Conservation (phyloP, 2,888 invertebrate genomes). For the Pammene aurita region DNA sequence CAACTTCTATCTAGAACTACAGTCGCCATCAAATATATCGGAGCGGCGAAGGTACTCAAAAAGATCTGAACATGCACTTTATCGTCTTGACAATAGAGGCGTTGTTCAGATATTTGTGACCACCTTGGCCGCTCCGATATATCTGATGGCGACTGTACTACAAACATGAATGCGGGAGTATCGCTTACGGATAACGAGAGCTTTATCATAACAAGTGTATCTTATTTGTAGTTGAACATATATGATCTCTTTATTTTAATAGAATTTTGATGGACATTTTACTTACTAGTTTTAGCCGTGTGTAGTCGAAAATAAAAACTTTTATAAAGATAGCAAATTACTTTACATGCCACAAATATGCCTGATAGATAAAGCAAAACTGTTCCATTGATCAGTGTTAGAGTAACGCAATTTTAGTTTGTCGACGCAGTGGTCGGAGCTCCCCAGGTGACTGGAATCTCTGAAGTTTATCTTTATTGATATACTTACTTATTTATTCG, state of each 20-base stretch:
- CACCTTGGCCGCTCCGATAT: too few species aligned
- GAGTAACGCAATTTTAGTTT: constrained; percentile 44
- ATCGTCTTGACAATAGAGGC: too few species aligned
- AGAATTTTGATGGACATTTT: constrained; percentile 82
- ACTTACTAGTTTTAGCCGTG: constrained; percentile 79
- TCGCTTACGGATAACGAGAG: constrained; percentile 68
- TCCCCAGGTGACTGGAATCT: constrained; percentile 24
- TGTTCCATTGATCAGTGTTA: constrained; percentile 59
- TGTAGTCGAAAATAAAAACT: constrained; percentile 66
- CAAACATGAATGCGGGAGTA: constrained; percentile 54
- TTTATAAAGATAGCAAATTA: constrained; percentile 65
- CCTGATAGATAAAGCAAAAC: constrained; percentile 63
- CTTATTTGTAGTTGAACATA: constrained; percentile 77
- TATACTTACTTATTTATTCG: constrained; percentile 5
- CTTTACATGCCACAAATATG: constrained; percentile 56
- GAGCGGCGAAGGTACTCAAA: too few species aligned
- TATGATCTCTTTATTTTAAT: constrained; percentile 82
- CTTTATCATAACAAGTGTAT: constrained; percentile 78
- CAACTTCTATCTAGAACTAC: not conserved
- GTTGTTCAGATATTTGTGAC: too few species aligned
- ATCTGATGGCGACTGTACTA: too few species aligned
- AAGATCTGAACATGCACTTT: too few species aligned
- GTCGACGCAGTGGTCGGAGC: constrained; percentile 6
- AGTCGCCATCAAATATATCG: too few species aligned
- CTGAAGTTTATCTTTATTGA: not conserved